Conservation (phyloP, 2,888 invertebrate species). For the Leucozona laternaria region DNA sequence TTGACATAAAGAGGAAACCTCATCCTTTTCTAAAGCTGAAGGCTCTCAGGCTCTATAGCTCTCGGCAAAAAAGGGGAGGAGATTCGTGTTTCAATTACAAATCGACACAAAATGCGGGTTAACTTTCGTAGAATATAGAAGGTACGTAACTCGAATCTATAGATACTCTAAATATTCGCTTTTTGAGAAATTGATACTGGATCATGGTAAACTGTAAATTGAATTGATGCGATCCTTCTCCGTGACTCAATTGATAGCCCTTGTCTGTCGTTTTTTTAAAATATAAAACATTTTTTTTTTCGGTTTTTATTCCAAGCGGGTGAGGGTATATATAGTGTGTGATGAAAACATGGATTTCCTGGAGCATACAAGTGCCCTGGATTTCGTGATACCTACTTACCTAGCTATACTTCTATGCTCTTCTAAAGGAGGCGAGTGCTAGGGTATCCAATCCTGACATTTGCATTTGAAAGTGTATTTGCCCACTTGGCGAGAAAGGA, state of each 20-base stretch:
- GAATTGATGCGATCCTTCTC: conserved; percentile 44
- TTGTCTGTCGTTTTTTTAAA: conserved; percentile 27
- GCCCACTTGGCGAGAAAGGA: conserved; percentile 44
- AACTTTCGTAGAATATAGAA: conserved; percentile 3
- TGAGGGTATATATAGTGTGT: conserved; percentile 3
- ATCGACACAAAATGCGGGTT: conserved; percentile 65
- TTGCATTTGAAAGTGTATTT: conserved; percentile 65
- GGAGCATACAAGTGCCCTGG: conserved; percentile 61
- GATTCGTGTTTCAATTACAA: conserved; percentile 62
- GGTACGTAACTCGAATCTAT: not conserved
- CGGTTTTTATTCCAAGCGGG: not conserved
- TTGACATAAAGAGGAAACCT: conserved; percentile 27
- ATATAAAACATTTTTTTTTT: not conserved
- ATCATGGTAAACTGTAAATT: conserved; percentile 45
- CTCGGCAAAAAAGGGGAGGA: not conserved
- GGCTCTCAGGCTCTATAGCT: not conserved
- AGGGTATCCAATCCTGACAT: conserved; percentile 29
- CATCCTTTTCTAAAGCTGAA: not conserved
- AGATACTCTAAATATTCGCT: not conserved
- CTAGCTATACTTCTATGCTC: not conserved
- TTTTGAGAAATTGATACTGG: conserved; percentile 54
- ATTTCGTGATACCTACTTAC: conserved; percentile 15
- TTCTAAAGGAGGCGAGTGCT: not conserved
- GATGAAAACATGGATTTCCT: conserved; percentile 50
- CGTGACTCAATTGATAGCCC: conserved; percentile 60